Conservation (phyloP, 1,140 invertebrate species). For the Belonocnema kinseyi region DNA sequence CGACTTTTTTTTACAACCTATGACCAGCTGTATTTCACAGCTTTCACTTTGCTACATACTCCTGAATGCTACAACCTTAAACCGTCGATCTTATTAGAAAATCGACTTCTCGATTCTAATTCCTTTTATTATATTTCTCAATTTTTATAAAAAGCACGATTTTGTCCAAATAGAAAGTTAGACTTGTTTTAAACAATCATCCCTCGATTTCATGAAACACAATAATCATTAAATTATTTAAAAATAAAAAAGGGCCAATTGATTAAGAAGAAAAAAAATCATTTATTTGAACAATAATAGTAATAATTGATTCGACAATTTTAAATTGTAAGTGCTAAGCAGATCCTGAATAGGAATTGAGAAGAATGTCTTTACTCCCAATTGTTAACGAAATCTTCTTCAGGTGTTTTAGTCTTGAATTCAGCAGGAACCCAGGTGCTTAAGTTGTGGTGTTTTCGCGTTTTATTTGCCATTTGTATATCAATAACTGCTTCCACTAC, state of each 20-base stretch:
- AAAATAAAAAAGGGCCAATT: slow-evolving; percentile 22
- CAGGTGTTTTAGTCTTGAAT: slow-evolving; percentile 19
- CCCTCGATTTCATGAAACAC: not conserved
- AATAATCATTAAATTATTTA: not conserved
- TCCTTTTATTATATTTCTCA: not conserved
- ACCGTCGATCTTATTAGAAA: not conserved
- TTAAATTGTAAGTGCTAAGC: not conserved
- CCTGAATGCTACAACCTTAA: not conserved
- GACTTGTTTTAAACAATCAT: not conserved
- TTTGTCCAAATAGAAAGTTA: not conserved
- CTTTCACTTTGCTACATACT: slow-evolving; percentile 10
- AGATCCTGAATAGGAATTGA: slow-evolving; percentile 5
- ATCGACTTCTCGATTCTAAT: not conserved
- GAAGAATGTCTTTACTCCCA: slow-evolving; percentile 17
- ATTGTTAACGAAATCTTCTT: slow-evolving; percentile 15
- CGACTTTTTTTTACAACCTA: not conserved
- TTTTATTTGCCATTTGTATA: slow-evolving; percentile 27
- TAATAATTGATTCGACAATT: no score
- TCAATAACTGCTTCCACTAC: slow-evolving; percentile 11
- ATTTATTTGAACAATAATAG: not conserved
- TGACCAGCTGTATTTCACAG: slow-evolving; percentile 18
- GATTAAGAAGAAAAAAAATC: not conserved
- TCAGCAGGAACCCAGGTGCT: slow-evolving; percentile 25
- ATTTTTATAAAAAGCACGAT: not conserved
- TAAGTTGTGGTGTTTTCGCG: slow-evolving; percentile 19